Percentiles rank a stretch among this genome's conserved stretches.
phyloP scores from a whole-genome alignment of 2,113 vertebrate genomes.

The Meriones unguiculatus region DNA sequence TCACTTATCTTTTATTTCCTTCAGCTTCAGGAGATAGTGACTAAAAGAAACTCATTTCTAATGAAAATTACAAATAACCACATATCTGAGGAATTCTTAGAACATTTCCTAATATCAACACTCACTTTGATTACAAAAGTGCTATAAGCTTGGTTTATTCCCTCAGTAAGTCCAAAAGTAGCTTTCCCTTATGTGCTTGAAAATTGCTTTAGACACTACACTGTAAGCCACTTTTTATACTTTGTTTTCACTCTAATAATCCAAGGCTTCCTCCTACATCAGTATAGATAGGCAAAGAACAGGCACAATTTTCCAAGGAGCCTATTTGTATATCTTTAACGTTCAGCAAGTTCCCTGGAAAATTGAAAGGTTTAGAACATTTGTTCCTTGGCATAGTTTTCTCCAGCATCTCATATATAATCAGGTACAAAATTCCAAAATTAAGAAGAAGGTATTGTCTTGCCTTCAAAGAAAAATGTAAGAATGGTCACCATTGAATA shows the following conservation, averaged over 20 bases:
- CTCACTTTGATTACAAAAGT: background rate
- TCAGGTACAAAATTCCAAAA: background rate
- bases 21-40: background rate
- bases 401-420: background rate
- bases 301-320: slow-evolving; percentile 10
- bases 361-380: slow-evolving; percentile 46
- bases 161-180: background rate
- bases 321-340: slow-evolving; percentile 56
- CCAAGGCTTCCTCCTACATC: slow-evolving; percentile 32
- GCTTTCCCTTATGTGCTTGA: background rate
- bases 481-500: background rate
- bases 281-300: background rate
- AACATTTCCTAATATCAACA: slow-evolving; percentile 1
- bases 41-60: background rate
- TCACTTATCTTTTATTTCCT: background rate
- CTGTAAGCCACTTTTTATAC: slow-evolving; percentile 17
- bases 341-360: slow-evolving; percentile 22
- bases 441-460: background rate
- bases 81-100: slow-evolving; percentile 29
- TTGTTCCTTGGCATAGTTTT: slow-evolving; percentile 59
- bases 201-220: slow-evolving; percentile 34
- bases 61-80: slow-evolving; percentile 24
- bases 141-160: background rate
- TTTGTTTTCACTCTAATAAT: slow-evolving; percentile 20
- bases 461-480: background rate